Evolutionary conservation across 2,888 invertebrate species (phyloP), one percentile per base, ranked within the genome.

Genomic region (Bombylius discolor): DNA sequence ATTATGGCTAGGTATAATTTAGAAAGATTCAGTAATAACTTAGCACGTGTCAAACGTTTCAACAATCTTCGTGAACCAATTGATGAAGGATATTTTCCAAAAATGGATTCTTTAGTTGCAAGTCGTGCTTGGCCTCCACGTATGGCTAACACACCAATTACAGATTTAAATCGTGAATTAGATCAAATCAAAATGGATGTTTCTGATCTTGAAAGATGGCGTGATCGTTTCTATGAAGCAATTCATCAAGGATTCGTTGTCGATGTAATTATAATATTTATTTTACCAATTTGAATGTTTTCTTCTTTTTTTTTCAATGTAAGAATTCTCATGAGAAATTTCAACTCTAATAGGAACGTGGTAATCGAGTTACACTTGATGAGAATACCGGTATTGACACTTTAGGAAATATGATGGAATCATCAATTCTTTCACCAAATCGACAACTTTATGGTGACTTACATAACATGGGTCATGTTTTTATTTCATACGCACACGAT

Each of bases 381-480:
- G 87, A 87, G 65, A 74, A 74, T 34, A 79, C 76, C 0, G 90
- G 90, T 13, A 89, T 90, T 62, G 87, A 92, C 65, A 74, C 81
- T 9, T 76, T 92, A 31, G 91, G 90, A 11, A 87, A 91, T 69
- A 79, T 91, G 63, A 76, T 91, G 68, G 91, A 91, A 71, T 78
- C 88, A 0, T 82, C 83, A 39, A 79, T 81, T 60, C 68, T 89
- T 48, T 84, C 87, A 49, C 80, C 81, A 6, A 89, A 89, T 74
- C 75, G 79, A 4, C 74, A 75, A 44, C 77, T 84, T 66, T 89
- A 89, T 67, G 91, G 91, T 0, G 85, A 89, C 70, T 65, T 89
- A 46, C 91, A 92, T 73, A 90, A 90, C 72, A 79, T 85, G 76
- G 89, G 89, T 0, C 91, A 91, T 66, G 81, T 87, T 5, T 79